phyloP scores from a whole-genome alignment of 2,797 vertebrate genomes.

The Melopsittacus undulatus region DNA sequence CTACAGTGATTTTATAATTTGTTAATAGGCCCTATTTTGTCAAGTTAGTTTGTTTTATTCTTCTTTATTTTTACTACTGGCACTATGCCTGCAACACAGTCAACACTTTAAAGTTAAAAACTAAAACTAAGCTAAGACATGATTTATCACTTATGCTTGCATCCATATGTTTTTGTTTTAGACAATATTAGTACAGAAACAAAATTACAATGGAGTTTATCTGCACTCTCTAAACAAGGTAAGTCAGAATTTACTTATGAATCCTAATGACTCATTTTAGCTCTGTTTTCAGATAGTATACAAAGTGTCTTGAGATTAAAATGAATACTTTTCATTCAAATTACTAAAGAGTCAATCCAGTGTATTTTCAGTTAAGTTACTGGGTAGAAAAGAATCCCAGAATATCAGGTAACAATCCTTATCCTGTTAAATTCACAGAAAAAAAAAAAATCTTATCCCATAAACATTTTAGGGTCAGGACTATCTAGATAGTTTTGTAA shows the following conservation, averaged over 20 bases:
- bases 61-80: neutral
- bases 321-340: neutral
- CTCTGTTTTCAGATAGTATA: neutral
- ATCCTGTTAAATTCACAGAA: neutral
- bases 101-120: neutral
- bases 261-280: neutral
- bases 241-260: slow-evolving; percentile 28
- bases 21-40: neutral
- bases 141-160: neutral
- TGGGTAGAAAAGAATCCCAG: neutral
- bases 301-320: neutral
- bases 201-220: slow-evolving; percentile 72
- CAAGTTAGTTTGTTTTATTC: neutral
- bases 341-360: neutral
- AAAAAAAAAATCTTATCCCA: neutral
- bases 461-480: neutral
- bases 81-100: neutral
- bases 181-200: slow-evolving; percentile 50
- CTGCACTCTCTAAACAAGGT: slow-evolving; percentile 68
- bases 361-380: neutral
- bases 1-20: neutral
- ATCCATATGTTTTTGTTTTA: slow-evolving; percentile 62
- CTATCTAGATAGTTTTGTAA: neutral
- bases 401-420: neutral
- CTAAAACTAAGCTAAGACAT: neutral